Evolutionary conservation across 2,888 invertebrate species (phyloP).

Genomic region (Aspidapion aeneum): DNA sequence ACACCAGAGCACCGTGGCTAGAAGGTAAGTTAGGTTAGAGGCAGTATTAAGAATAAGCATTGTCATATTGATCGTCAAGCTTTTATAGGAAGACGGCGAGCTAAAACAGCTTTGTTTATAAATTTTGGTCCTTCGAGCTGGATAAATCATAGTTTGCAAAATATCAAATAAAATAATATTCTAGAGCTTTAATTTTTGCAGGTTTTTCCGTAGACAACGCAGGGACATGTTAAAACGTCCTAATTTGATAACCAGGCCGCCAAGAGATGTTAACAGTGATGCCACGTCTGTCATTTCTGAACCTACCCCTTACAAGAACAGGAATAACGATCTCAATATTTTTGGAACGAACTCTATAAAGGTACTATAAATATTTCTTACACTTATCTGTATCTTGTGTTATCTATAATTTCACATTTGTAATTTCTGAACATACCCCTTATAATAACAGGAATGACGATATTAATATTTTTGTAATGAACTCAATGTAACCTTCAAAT

Average conservation of each 20-base stretch:
- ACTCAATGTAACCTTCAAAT: too few relatives aligned
- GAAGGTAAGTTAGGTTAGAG: constrained; percentile 45
- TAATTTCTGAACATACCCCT: too few relatives aligned
- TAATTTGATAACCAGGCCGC: constrained; percentile 55
- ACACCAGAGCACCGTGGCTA: constrained; percentile 88
- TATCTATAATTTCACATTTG: too few relatives aligned
- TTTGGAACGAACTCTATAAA: constrained; percentile 66
- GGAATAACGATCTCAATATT: constrained; percentile 55
- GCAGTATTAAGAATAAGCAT: too few relatives aligned
- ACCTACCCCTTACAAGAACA: constrained; percentile 23
- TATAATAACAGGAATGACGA: too few relatives aligned
- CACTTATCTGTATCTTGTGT: neutral
- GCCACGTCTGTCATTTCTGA: constrained; percentile 44
- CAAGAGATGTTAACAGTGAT: constrained; percentile 51
- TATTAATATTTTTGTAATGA: too few relatives aligned
- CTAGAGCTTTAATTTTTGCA: constrained; percentile 44
- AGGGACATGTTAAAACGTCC: constrained; percentile 68
- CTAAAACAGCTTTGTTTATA: too few relatives aligned
- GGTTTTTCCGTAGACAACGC: constrained; percentile 86
- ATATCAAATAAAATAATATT: too few relatives aligned
- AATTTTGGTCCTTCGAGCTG: too few relatives aligned
- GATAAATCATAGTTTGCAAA: too few relatives aligned
- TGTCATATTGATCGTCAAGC: too few relatives aligned
- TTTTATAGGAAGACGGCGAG: too few relatives aligned
- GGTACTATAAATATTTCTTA: constrained; percentile 43